A percentile compares a stretch with the other conserved stretches of the same genome.
Evolutionary conservation across 2,113 vertebrate species (phyloP).

Genomic region (Brachyistius frenatus): DNA sequence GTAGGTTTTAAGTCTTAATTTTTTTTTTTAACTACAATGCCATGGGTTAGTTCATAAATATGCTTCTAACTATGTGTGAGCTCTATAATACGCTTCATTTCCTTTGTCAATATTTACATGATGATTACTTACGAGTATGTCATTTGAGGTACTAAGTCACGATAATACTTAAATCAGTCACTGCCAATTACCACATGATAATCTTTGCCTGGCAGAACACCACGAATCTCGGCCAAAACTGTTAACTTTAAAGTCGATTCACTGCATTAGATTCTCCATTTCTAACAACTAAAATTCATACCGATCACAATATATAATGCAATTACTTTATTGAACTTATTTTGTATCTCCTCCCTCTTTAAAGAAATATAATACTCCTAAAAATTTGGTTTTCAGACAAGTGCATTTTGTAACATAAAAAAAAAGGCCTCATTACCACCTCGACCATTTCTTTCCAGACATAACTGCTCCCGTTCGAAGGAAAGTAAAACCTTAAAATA

Average conservation of each 20-base stretch:
- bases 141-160: conserved; percentile 68
- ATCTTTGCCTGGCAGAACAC: conserved; percentile 34
- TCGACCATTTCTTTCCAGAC: not conserved
- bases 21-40: conserved; percentile 59
- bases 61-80: conserved; percentile 72
- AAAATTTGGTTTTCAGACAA: not conserved
- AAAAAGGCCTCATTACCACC: not conserved
- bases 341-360: not conserved
- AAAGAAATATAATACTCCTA: not conserved
- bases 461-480: not conserved
- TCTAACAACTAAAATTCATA: not conserved
- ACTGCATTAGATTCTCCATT: conserved; percentile 37
- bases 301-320: conserved; percentile 45
- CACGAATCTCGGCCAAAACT: conserved; percentile 27
- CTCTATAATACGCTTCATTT: conserved; percentile 67
- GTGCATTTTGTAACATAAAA: not conserved
- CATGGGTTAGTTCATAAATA: conserved; percentile 79
- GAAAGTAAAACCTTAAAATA: not conserved
- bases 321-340: conserved; percentile 43
- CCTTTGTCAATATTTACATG: conserved; percentile 76
- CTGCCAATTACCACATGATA: conserved; percentile 30
- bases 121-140: conserved; percentile 61
- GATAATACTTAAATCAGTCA: conserved; percentile 53
- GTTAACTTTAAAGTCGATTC: conserved; percentile 37
- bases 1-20: conserved; percentile 29